These are phyloP conservation scores for Prosopocoilus inquinatus DNA, from an alignment of 2,888 invertebrate species.

Conservation along the genomic window DNA sequence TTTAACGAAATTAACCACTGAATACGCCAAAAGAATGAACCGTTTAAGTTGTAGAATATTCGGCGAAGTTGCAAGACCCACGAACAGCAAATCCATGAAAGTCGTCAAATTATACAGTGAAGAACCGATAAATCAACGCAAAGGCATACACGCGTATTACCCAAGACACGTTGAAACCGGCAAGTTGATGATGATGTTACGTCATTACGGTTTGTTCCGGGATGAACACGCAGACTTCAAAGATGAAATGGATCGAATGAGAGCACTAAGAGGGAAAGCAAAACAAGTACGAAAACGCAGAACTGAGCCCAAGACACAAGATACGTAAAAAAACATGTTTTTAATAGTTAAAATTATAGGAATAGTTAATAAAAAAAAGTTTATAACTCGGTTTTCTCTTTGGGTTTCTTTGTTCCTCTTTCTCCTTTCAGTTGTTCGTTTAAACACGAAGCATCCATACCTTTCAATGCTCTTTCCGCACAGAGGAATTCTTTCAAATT, in stretches of 20 bases:
- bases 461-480: slow-evolving; percentile 68
- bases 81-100: slow-evolving; percentile 74
- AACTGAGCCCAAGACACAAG: slow-evolving; percentile 13
- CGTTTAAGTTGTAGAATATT: slow-evolving; percentile 84
- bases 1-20: slow-evolving; percentile 67
- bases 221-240: slow-evolving; percentile 89
- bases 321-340: slow-evolving; percentile 12
- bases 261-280: slow-evolving; percentile 75
- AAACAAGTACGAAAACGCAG: slow-evolving; percentile 44
- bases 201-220: slow-evolving; percentile 76
- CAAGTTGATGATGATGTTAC: slow-evolving; percentile 66
- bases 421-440: slow-evolving; percentile 55
- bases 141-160: slow-evolving; percentile 78
- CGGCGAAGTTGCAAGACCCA: slow-evolving; percentile 79
- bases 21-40: slow-evolving; percentile 83
- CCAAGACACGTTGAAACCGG: slow-evolving; percentile 80
- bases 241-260: slow-evolving; percentile 78
- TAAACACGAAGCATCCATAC: slow-evolving; percentile 67
- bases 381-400: slow-evolving; percentile 36
- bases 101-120: slow-evolving; percentile 74
- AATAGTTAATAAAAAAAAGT: slow-evolving; percentile 13
- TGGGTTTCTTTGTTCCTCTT: slow-evolving; percentile 32
- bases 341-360: slow-evolving; percentile 9
- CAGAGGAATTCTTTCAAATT: slow-evolving; percentile 75
- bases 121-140: slow-evolving; percentile 70